Evolutionary conservation across 2,888 invertebrate species (phyloP), one percentile per base, ranked within the genome.

Genomic region (Rhodophaea formosa): DNA sequence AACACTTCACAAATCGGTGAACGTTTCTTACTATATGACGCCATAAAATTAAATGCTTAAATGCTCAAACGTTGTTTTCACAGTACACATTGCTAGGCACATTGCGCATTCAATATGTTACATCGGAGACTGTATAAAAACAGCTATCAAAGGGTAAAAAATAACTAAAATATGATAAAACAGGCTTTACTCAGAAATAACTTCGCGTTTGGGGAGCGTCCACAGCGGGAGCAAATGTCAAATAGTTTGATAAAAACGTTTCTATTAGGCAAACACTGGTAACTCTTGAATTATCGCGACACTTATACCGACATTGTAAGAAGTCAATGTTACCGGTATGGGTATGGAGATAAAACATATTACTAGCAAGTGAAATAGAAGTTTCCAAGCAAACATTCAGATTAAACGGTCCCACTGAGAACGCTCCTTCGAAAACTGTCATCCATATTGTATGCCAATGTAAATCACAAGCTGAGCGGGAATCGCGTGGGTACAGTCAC

Each of bases 41-140:
- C 72, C 84, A 81, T 75, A 82, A 81, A 82, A 84, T 70, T 85
- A 86, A 87, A 87, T 86, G 87, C 86, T 79, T 85, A 87, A 87
- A 87, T 86, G 87, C 87, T 77, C 65, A 39, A 62, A 69, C 72
- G 75, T 73, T 73, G 70, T 69, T 74, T n/a, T 66, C 45, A 58
- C 57, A 47, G 8, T 8, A 17, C 17, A 17, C 59, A 61, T 54
- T 57, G 45, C 56, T 45, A 15, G 8, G 23, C 17, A 17, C 59
- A 61, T 54, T 57, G 45, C 45, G 58, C 49, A 57, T 57, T 57
- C 47, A 57, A 58, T 47, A 56, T 52, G 58, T 57, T 14, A 59
- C 61, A 44, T 54, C 44, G 43, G 56, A 57, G 56, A 44, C 60
- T 61, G 60, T 54, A 55, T 59, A 58, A 61, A 23, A 59, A 59